Evolutionary conservation across 2,797 vertebrate genomes (phyloP), one percentile per base, ranked within the genome.

Genomic region (Argya squamiceps): DNA sequence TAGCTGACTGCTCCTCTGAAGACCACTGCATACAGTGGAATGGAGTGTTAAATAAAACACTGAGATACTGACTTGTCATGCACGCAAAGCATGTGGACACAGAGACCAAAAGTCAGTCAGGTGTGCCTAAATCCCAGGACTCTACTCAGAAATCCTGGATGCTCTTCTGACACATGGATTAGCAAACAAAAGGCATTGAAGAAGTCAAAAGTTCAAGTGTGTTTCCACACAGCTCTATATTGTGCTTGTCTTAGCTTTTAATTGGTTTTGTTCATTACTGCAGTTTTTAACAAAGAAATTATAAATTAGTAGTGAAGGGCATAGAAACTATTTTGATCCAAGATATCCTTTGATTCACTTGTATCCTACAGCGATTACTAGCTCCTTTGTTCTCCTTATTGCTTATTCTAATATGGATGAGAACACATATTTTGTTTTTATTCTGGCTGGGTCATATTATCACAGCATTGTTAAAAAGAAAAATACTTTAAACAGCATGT

Each of bases 191-290:
- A 95, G 89, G 44, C 85, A 69, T 71, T 49, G 34, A 58, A 86
- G 65, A 83, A 94, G 92, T 86, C 93, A 92, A 83, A 91, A 96
- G 92, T 95, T 97, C 93, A 93, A 90, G 73, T 43, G 36, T 8
- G 0, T 90, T 94, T 92, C 86, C 56, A 64, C 79, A 62, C 17
- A 55, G 53, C 58, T 88, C 60, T 39, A 1, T 52, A 53, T 71
- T 64, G 22, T 86, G n/a, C 41, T 80, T 70, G 60, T 43, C 71
- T 74, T 46, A 32, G 58, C 14, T 73, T 84, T 76, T 76, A 73
- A 80, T 89, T 87, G 69, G 29, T 60, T 92, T 76, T 34, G 21
- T 93, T 89, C 47, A 34, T 58, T 86, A 58, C 24, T 68, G 17
- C 62, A 36, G 22, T 55, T 88, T 89, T 79, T 76, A 19, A n/a